phyloP scores from a whole-genome alignment of 2,113 vertebrate genomes.

The Phocoena phocoena region DNA sequence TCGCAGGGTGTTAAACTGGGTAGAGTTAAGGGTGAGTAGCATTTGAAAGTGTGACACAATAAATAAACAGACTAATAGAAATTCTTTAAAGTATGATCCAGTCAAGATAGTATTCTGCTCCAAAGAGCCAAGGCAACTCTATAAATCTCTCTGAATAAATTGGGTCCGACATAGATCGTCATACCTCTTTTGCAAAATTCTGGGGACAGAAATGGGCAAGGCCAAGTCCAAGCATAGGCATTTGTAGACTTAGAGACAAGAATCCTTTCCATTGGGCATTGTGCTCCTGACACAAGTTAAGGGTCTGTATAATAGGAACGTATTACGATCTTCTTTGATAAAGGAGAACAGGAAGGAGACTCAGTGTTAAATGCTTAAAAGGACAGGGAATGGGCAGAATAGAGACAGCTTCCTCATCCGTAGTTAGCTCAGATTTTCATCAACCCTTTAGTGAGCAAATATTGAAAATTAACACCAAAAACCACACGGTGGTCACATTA shows the following conservation, averaged over 20 bases:
- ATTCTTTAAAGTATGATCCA: not conserved
- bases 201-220: not conserved
- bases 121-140: not conserved
- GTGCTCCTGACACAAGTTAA: not conserved
- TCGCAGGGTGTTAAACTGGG: not conserved
- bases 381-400: no score
- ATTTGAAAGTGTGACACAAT: not conserved
- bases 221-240: not conserved
- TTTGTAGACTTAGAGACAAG: not conserved
- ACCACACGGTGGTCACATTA: not conserved
- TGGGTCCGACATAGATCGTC: not conserved
- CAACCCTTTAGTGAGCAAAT: not conserved
- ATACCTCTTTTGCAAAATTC: not conserved
- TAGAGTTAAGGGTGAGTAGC: no score
- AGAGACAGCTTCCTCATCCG: not conserved
- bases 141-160: not conserved
- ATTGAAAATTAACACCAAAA: not conserved
- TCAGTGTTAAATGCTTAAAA: not conserved
- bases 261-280: not conserved
- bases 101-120: not conserved
- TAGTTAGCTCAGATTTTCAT: not conserved
- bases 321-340: not conserved
- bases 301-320: not conserved
- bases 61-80: not conserved
- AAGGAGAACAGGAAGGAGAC: not conserved